Evolutionary conservation across 2,797 vertebrate genomes (phyloP).

Genomic region (Periparus ater): DNA sequence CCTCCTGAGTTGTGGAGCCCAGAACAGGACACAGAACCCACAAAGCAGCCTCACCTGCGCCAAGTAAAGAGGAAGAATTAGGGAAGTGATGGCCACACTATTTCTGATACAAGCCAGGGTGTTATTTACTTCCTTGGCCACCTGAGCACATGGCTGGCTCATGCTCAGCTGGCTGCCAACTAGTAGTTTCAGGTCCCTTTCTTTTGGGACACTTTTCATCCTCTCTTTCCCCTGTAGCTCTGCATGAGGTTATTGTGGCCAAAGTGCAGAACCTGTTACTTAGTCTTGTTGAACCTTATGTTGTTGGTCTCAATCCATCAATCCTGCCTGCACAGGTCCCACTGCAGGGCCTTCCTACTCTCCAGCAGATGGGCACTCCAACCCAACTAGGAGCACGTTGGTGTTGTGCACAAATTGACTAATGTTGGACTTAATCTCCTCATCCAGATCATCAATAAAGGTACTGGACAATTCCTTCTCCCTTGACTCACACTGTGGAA

Average conservation of each 20-base stretch:
- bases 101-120: background rate
- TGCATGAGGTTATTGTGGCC: background rate
- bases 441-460: background rate
- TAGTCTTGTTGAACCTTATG: background rate
- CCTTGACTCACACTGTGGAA: background rate
- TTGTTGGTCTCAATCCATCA: background rate
- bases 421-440: too few species aligned
- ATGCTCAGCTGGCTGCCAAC: background rate
- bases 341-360: background rate
- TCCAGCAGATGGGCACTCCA: background rate
- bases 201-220: accelerated
- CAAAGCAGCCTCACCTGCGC: background rate
- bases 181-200: background rate
- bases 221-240: background rate
- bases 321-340: background rate
- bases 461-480: background rate
- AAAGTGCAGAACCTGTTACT: background rate
- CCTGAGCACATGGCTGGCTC: background rate
- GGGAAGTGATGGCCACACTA: background rate
- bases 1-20: background rate
- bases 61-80: background rate
- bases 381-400: too few species aligned
- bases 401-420: background rate
- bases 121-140: background rate
- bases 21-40: background rate